A percentile compares a stretch with the other conserved stretches of the same genome.
Conservation (phyloP, 2,797 vertebrate species). For the Cuniculus paca region DNA sequence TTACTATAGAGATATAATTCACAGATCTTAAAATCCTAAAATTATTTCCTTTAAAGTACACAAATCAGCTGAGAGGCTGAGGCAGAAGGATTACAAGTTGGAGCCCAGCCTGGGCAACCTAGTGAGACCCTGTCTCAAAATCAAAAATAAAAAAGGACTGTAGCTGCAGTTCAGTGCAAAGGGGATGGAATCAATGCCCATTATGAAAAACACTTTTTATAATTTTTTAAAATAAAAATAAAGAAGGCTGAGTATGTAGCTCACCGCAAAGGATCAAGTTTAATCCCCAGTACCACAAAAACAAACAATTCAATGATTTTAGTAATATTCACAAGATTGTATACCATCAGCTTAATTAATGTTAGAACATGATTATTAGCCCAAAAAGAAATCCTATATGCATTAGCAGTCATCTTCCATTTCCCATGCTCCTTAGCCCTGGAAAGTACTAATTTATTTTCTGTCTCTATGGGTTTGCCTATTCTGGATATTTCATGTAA, state of each 20-base stretch:
- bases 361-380: slow-evolving; percentile 34
- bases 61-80: background rate
- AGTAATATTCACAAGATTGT: background rate
- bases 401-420: background rate
- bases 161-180: background rate
- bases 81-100: background rate
- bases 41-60: slow-evolving; percentile 2
- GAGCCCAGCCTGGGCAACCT: background rate
- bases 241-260: background rate
- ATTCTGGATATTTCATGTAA: background rate
- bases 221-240: background rate
- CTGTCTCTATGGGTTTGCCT: background rate
- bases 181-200: background rate
- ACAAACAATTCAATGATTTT: background rate
- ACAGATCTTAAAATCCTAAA: slow-evolving; percentile 22
- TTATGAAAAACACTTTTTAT: background rate
- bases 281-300: background rate
- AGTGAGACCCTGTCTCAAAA: background rate
- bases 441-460: background rate
- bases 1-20: slow-evolving; percentile 11
- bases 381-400: background rate
- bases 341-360: background rate
- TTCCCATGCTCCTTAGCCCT: background rate
- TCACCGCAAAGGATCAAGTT: background rate
- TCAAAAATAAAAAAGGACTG: background rate